These are phyloP conservation scores for Stramonita haemastoma DNA, from an alignment of 2,888 invertebrate genomes.

Conservation along the genomic window DNA sequence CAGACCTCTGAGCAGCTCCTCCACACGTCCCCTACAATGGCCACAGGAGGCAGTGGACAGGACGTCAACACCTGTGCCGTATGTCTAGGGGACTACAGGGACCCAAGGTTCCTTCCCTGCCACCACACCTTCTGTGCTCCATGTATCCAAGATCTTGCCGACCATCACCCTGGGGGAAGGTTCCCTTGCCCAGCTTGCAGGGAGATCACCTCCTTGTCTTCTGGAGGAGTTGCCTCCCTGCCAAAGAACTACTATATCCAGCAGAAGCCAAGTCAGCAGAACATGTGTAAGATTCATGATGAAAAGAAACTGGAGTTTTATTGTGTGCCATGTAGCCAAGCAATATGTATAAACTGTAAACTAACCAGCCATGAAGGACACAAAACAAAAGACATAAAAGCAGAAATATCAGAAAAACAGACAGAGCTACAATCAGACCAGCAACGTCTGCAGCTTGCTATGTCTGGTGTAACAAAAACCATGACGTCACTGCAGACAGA, in stretches of 20 bases:
- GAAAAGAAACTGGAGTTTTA: neutral
- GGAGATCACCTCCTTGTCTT: neutral
- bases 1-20: too few relatives aligned
- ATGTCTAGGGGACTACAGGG: neutral
- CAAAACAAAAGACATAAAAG: neutral
- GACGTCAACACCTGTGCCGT: neutral
- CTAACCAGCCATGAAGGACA: neutral
- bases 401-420: neutral
- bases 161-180: neutral
- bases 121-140: conserved; percentile 11
- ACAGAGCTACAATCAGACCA: neutral
- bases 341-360: neutral
- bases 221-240: neutral
- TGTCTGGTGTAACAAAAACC: neutral
- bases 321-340: neutral
- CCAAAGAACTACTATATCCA: neutral
- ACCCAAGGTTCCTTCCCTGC: neutral
- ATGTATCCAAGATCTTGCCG: neutral
- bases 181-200: neutral
- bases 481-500: neutral
- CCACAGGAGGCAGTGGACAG: neutral
- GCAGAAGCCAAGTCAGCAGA: neutral
- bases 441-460: neutral
- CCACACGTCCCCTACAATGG: neutral
- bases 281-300: neutral